These are phyloP conservation scores for Chiloscyllium plagiosum DNA, from an alignment of 2,113 vertebrate genomes.

Conservation along the genomic window DNA sequence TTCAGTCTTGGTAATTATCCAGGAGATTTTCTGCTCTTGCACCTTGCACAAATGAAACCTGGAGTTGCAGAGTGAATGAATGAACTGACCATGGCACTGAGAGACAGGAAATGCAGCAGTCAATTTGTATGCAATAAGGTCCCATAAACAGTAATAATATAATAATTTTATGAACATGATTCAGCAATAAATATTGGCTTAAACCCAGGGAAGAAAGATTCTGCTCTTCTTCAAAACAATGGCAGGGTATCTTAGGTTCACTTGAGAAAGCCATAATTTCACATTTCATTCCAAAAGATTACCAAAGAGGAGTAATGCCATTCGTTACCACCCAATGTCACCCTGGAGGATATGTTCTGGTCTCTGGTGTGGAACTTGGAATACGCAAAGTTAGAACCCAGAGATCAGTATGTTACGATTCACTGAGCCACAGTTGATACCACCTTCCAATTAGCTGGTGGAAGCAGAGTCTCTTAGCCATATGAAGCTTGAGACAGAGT, in stretches of 20 bases:
- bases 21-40: no score
- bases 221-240: background rate
- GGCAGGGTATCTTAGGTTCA: background rate
- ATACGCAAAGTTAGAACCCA: background rate
- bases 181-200: background rate
- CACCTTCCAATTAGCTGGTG: background rate
- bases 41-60: no score
- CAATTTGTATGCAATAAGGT: background rate
- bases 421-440: background rate
- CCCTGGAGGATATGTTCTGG: background rate
- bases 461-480: background rate
- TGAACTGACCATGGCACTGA: no score
- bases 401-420: background rate
- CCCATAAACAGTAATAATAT: background rate
- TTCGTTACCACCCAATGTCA: background rate
- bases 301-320: background rate
- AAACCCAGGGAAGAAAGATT: background rate
- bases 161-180: background rate
- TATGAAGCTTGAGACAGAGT: background rate
- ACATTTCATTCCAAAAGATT: background rate
- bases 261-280: background rate
- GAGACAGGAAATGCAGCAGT: background rate
- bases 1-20: no score
- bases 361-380: background rate
- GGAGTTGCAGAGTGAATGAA: no score